Evolutionary conservation across 2,888 invertebrate species (phyloP), one percentile per base, ranked within the genome.

Genomic region (Hydrotaea cyrtoneurina): DNA sequence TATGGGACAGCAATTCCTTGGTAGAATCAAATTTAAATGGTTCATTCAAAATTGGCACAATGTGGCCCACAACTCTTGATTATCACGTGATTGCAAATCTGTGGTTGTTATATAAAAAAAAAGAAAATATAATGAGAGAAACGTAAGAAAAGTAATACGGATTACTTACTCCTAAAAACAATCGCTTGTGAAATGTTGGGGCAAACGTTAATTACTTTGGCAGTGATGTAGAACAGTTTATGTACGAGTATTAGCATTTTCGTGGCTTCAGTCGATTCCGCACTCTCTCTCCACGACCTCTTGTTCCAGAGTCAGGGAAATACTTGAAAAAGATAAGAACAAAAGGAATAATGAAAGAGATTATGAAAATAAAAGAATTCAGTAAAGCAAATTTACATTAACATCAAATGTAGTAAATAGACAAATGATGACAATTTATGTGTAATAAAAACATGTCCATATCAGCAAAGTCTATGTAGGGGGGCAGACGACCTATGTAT

Each of bases 161-260:
- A 21, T 11, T n/a, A 59, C n/a, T 36, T 8, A 36, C 19, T 50
- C 43, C 3, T 36, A 36, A 8, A 36, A 36, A 36, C 36, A 36
- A 5, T 36, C n/a, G n/a, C n/a, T n/a, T n/a, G n/a, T n/a, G n/a
- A n/a, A n/a, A n/a, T n/a, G n/a, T n/a, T n/a, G n/a, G n/a, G n/a
- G n/a, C n/a, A n/a, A 36, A 36, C n/a, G n/a, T 5, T 8, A 1
- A 69, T 90, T 93, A 97, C 97, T 95, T 98, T 98, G 3, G 98
- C 97, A 7, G 99, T 99, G 89, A 99, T 97, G 93, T 99, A 99
- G 93, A 99, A 98, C 21, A 99, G 95, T 93, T 99, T 99, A 93
- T 99, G n/a, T n/a, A n/a, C 99, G 86, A 99, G 94, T 69, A 99
- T 98, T n/a, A n/a, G n/a, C 98, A 99, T 98, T 93, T 99, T 99